These are phyloP conservation scores for Zhuqinia jingwanae DNA, from an alignment of 2,888 invertebrate species.

Conservation along the genomic window DNA sequence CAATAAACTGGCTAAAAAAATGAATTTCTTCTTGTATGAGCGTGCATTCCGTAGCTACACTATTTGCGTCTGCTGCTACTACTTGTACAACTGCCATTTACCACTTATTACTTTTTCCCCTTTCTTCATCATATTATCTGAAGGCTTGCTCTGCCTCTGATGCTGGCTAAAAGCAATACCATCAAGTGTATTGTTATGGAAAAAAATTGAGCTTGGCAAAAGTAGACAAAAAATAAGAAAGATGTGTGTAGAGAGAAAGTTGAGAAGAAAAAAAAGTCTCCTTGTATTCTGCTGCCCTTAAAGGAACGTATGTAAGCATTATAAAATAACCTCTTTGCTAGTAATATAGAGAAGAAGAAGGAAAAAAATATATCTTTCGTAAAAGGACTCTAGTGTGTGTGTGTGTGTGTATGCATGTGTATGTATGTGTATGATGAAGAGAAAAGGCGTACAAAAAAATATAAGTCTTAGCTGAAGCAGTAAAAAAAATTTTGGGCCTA, in stretches of 20 bases:
- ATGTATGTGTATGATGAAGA: background rate
- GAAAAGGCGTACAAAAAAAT: conserved; percentile 35
- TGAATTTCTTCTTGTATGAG: too few species aligned
- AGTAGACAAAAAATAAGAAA: conserved; percentile 1
- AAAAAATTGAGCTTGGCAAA: conserved; percentile 49
- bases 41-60: background rate
- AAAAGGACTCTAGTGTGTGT: too few species aligned
- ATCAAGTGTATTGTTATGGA: conserved; percentile 50
- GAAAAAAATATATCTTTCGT: too few species aligned
- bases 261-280: conserved; percentile 54
- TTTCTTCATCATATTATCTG: conserved; percentile 2
- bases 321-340: conserved; percentile 40
- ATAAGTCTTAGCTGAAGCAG: background rate
- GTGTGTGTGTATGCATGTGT: background rate
- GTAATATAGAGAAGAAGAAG: background rate
- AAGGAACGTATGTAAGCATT: conserved; percentile 40
- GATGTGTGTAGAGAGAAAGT: too few species aligned
- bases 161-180: conserved; percentile 33
- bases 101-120: conserved; percentile 37
- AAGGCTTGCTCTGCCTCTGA: background rate
- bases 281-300: conserved; percentile 27
- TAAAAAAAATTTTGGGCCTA: conserved; percentile 46
- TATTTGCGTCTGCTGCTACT: too few species aligned
- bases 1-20: background rate
- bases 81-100: conserved; percentile 23